These are phyloP conservation scores for Plumapathes pennacea DNA, from an alignment of 92 coral and sea anemone species.

Conservation along the genomic window DNA sequence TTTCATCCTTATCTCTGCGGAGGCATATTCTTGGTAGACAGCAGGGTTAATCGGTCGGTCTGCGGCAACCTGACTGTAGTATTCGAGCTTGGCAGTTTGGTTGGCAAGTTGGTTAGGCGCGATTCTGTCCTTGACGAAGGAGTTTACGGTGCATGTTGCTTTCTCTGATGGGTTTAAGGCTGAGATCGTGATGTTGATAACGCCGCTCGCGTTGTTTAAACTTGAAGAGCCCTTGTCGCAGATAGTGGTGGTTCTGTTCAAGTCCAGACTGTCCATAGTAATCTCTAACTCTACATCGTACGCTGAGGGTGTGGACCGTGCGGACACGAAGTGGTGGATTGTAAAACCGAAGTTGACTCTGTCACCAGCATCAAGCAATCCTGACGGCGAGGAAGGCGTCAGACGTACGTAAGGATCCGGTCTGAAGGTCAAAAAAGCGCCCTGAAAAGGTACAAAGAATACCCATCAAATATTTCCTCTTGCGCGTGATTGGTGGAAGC, in stretches of 20 bases:
- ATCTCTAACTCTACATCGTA: conserved; percentile 39
- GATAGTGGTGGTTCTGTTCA: conserved; percentile 4
- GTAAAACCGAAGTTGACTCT: conserved; percentile 55
- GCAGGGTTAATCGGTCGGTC: conserved; percentile 43
- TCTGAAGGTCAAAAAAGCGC: conserved; percentile 64
- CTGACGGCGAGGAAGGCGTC: conserved; percentile 26
- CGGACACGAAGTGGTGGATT: conserved; percentile 46
- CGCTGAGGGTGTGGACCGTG: conserved; percentile 45
- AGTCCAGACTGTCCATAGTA: conserved; percentile 42
- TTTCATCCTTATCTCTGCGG: conserved; percentile 32
- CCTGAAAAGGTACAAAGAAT: conserved; percentile 44
- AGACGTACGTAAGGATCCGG: conserved; percentile 66
- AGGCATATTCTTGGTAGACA: conserved; percentile 32
- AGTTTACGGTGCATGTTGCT: conserved; percentile 51
- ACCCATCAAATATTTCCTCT: no score
- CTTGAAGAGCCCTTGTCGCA: conserved; percentile 47
- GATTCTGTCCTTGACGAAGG: conserved; percentile 34
- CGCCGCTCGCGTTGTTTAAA: conserved; percentile 7
- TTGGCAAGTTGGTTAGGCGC: conserved; percentile 52
- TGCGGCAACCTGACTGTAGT: conserved; percentile 37
- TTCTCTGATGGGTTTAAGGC: conserved; percentile 14
- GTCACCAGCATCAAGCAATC: conserved; percentile 84
- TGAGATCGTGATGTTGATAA: conserved; percentile 10
- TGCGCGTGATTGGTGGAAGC: no score
- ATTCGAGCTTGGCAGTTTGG: conserved; percentile 20